Evolutionary conservation across 2,888 invertebrate species (phyloP).

Genomic region (Metellina segmentata): DNA sequence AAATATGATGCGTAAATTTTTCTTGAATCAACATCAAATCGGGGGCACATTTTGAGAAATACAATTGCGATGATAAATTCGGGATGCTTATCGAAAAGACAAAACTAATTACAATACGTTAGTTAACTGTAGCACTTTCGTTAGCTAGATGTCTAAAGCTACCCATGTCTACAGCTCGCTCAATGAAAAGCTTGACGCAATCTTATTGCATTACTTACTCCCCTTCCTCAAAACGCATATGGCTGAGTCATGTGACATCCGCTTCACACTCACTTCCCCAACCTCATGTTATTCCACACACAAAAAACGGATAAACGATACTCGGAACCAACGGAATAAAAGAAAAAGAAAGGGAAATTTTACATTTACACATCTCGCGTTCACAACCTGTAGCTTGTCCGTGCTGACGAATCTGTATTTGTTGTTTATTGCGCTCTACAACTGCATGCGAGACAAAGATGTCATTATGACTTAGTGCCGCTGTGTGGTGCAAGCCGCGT

Average conservation of each 20-base stretch:
- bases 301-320: constrained; percentile 42
- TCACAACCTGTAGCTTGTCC: constrained; percentile 36
- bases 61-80: no score
- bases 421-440: constrained; percentile 44
- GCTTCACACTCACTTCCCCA: constrained; percentile 13
- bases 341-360: constrained; percentile 25
- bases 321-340: background rate
- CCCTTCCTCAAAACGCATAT: constrained; percentile 48
- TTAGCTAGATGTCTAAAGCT: no score
- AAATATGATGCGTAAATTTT: no score
- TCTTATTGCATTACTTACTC: constrained; percentile 53
- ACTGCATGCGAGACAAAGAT: constrained; percentile 48
- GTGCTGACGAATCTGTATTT: constrained; percentile 28
- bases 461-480: constrained; percentile 25
- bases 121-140: no score
- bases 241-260: constrained; percentile 69
- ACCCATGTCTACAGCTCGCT: no score
- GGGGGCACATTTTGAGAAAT: no score
- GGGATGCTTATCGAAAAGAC: no score
- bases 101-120: no score
- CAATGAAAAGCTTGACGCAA: background rate
- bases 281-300: background rate
- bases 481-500: constrained; percentile 30
- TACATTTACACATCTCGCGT: constrained; percentile 37
- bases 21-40: no score